A percentile compares a stretch with the other conserved stretches of the same genome.
Evolutionary conservation across 2,113 vertebrate species (phyloP).

Genomic region (Noturus placidus): DNA sequence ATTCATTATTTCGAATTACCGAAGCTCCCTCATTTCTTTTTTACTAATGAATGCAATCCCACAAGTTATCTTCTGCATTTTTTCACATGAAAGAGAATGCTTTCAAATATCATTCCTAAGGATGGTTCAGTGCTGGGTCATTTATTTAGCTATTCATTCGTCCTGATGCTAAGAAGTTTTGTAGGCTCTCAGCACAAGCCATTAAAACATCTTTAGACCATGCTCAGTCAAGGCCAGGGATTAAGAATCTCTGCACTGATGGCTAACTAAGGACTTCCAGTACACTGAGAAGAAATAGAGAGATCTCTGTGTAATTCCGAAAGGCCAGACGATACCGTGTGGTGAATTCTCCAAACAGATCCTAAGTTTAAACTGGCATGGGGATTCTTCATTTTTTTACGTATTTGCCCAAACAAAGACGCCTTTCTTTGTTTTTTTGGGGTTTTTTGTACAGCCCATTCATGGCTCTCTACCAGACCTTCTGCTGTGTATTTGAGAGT

Average conservation of each 20-base stretch:
- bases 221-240: conserved; percentile 54
- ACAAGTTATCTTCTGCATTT: background rate
- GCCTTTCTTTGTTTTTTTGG: background rate
- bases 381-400: background rate
- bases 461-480: conserved; percentile 17
- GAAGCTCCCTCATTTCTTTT: background rate
- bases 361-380: conserved; percentile 18
- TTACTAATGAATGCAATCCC: background rate
- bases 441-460: background rate
- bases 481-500: conserved; percentile 33
- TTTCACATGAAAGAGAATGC: background rate
- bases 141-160: conserved; percentile 59
- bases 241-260: conserved; percentile 52
- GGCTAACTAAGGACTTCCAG: conserved; percentile 42
- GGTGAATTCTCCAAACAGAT: conserved; percentile 24
- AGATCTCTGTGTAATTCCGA: conserved; percentile 52
- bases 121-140: conserved; percentile 50
- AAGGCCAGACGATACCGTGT: conserved; percentile 42
- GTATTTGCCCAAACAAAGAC: background rate
- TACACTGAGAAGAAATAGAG: conserved; percentile 46
- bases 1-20: background rate
- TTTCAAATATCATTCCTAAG: background rate
- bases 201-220: conserved; percentile 61
- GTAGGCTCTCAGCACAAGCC: conserved; percentile 49
- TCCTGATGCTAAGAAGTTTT: conserved; percentile 3